These are phyloP conservation scores for Erebia ligea DNA, from an alignment of 2,888 invertebrate species.

Conservation along the genomic window DNA sequence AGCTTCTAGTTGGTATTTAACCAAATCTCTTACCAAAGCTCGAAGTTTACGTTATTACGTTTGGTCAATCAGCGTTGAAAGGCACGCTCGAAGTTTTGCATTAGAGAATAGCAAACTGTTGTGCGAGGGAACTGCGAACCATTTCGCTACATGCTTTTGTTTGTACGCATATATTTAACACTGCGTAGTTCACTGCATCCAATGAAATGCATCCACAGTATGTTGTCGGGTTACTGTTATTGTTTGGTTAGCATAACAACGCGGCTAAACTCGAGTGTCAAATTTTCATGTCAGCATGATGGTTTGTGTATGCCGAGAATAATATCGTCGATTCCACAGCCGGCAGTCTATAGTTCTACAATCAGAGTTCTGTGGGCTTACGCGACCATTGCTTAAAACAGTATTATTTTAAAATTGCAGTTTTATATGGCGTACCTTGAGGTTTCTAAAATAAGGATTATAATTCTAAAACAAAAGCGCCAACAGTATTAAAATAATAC, in stretches of 20 bases:
- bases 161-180: constrained; percentile 42
- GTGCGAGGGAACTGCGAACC: constrained; percentile 30
- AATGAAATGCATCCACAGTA: constrained; percentile 35
- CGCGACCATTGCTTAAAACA: no score
- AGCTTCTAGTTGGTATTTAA: no score
- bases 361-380: neutral
- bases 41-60: neutral
- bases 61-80: constrained; percentile 4
- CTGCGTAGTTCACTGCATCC: constrained; percentile 12
- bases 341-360: neutral
- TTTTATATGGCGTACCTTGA: no score
- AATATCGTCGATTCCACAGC: neutral
- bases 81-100: neutral
- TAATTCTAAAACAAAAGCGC: no score
- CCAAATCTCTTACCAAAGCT: no score
- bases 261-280: constrained; percentile 29
- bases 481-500: no score
- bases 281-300: constrained; percentile 26
- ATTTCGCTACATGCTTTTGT: constrained; percentile 33
- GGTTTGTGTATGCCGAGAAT: constrained; percentile 15
- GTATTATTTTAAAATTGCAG: no score
- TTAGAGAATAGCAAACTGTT: neutral
- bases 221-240: constrained; percentile 33
- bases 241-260: constrained; percentile 39
- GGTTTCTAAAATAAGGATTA: no score